phyloP scores from a whole-genome alignment of 1,140 invertebrate species.

The Diuraphis noxia region DNA sequence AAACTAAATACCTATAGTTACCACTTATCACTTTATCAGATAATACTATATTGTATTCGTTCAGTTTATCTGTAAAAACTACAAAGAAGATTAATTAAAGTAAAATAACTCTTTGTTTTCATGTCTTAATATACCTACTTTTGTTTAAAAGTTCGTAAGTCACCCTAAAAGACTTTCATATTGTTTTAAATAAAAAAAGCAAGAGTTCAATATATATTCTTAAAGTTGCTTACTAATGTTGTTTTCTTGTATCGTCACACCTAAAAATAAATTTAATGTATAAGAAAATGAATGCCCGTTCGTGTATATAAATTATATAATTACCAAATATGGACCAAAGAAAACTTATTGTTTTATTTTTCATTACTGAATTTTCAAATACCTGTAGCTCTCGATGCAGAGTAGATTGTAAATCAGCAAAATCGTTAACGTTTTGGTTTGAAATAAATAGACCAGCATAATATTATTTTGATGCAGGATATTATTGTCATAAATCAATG shows the following conservation, averaged over 20 bases:
- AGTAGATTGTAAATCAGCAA: not conserved
- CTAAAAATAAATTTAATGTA: not conserved
- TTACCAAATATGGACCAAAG: not conserved
- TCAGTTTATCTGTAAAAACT: not conserved
- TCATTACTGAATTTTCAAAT: slow-evolving; percentile 4
- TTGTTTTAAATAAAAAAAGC: not conserved
- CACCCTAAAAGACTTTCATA: not conserved
- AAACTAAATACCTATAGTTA: not conserved
- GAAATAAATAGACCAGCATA: not conserved
- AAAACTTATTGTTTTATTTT: not conserved
- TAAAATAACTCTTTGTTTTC: not conserved
- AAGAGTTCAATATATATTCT: not conserved
- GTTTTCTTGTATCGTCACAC: not conserved
- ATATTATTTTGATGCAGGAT: not conserved
- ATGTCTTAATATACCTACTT: not conserved
- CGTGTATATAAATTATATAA: not conserved
- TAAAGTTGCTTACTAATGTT: not conserved
- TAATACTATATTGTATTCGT: not conserved
- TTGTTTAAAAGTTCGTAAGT: not conserved
- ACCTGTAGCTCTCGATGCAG: not conserved
- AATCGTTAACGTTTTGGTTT: not conserved
- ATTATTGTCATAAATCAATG: not conserved
- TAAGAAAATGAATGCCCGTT: not conserved
- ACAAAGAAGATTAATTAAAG: not conserved
- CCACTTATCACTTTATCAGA: too few relatives aligned